Conservation (phyloP, 2,888 invertebrate species). For the Sclerodermus sp. region DNA sequence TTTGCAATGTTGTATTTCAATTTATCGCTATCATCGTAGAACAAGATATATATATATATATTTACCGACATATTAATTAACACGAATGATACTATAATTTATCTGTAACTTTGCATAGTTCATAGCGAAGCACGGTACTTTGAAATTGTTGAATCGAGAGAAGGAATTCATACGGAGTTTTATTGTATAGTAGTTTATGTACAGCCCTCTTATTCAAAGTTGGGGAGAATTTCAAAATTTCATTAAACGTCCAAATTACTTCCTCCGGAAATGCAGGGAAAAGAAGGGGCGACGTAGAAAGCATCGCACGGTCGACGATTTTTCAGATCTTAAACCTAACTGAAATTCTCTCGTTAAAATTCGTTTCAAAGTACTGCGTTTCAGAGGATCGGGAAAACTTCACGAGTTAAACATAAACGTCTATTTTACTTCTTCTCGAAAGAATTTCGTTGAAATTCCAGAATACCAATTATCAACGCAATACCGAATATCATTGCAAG, state of each 20-base stretch:
- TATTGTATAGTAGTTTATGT: constrained; percentile 23
- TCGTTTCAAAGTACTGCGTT: constrained; percentile 11
- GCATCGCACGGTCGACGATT: constrained; percentile 21
- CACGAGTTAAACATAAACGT: background rate
- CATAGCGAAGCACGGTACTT: too few relatives aligned
- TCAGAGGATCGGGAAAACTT: background rate
- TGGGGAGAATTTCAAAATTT: constrained; percentile 41
- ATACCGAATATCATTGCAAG: too few relatives aligned
- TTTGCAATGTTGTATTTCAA: too few relatives aligned
- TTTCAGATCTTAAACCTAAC: constrained; percentile 44
- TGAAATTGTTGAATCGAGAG: too few relatives aligned
- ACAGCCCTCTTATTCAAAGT: constrained; percentile 30
- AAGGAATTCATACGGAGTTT: too few relatives aligned
- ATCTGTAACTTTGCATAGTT: too few relatives aligned
- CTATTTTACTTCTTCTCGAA: background rate
- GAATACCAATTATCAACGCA: too few relatives aligned
- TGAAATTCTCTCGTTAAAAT: constrained; percentile 25
- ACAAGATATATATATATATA: too few relatives aligned
- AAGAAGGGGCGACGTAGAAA: constrained; percentile 4
- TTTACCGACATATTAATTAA: too few relatives aligned
- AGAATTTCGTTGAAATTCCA: too few relatives aligned
- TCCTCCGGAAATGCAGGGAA: constrained; percentile 28
- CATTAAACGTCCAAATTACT: constrained; percentile 44
- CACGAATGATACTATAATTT: too few relatives aligned
- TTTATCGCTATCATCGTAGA: too few relatives aligned